Evolutionary conservation across 2,888 invertebrate species (phyloP).

Genomic region (Nycteola revayana): DNA sequence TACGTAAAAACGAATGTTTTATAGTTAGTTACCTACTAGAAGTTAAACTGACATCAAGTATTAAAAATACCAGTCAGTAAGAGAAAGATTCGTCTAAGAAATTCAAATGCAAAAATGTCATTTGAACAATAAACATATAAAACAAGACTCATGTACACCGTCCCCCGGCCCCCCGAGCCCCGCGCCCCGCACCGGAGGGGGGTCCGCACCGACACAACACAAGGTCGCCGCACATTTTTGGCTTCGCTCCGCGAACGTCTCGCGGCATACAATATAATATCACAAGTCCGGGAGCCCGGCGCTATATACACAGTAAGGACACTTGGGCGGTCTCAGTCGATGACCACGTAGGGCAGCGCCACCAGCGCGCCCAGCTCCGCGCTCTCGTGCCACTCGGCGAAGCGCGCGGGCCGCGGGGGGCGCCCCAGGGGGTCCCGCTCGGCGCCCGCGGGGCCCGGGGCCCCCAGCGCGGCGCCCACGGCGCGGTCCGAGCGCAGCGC

Average conservation of each 20-base stretch:
- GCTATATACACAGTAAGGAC: conserved; percentile 62
- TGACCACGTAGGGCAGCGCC: conserved; percentile 98
- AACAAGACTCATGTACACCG: no score
- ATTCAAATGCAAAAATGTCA: no score
- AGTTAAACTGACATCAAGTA: no score
- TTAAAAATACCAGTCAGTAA: no score
- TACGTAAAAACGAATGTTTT: no score
- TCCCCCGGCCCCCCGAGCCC: no score
- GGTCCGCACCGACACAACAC: no score
- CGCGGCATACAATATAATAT: conserved; percentile 28
- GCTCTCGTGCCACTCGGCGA: conserved; percentile 96
- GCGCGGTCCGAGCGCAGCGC: conserved; percentile 20
- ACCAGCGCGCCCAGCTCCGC: conserved; percentile 91
- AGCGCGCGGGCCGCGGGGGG: conserved; percentile 69
- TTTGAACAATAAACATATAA: no score
- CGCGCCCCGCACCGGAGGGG: no score
- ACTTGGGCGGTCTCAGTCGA: conserved; percentile 87
- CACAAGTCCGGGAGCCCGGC: conserved; percentile 23
- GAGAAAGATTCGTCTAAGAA: no score
- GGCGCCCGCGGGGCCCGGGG: conserved; percentile 17
- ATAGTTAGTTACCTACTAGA: no score
- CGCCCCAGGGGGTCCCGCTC: conserved; percentile 49
- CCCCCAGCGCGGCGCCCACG: conserved; percentile 22
- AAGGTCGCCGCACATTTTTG: conserved; percentile 17
- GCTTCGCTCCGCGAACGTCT: conserved; percentile 4